phyloP scores from a whole-genome alignment of 2,113 vertebrate species.

The Ictalurus punctatus region DNA sequence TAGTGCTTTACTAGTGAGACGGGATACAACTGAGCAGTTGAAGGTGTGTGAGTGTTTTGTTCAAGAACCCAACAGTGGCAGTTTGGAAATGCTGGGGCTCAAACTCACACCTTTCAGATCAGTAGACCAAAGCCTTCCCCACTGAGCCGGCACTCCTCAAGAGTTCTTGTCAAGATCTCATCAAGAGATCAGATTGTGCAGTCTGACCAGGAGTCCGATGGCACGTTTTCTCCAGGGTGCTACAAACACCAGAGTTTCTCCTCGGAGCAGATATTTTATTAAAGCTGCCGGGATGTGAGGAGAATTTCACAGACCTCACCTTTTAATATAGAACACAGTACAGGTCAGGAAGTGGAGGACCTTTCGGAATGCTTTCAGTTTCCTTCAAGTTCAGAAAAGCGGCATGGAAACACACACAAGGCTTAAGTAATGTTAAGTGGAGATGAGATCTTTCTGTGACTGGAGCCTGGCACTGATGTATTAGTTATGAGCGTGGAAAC shows the following conservation, averaged over 20 bases:
- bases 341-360: not conserved
- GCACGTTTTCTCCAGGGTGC: not conserved
- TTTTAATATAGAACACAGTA: not conserved
- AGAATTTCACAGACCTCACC: not conserved
- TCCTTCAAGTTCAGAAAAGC: conserved; percentile 27
- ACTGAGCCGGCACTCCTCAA: not conserved
- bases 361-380: conserved; percentile 1
- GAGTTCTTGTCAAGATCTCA: not conserved
- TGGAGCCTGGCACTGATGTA: conserved; percentile 32
- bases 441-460: conserved; percentile 10
- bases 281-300: not conserved
- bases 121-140: not conserved
- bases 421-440: conserved; percentile 37
- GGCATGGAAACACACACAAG: not conserved
- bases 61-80: not conserved
- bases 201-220: not conserved
- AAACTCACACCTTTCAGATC: not conserved
- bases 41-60: not conserved
- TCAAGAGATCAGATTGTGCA: not conserved
- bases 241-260: not conserved
- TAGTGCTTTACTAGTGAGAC: not conserved
- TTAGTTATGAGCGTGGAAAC: conserved; percentile 37
- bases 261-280: not conserved
- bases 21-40: too few relatives aligned
- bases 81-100: not conserved